Evolutionary conservation across 2,113 vertebrate genomes (phyloP).

Genomic region (Terrapene triunguis): DNA sequence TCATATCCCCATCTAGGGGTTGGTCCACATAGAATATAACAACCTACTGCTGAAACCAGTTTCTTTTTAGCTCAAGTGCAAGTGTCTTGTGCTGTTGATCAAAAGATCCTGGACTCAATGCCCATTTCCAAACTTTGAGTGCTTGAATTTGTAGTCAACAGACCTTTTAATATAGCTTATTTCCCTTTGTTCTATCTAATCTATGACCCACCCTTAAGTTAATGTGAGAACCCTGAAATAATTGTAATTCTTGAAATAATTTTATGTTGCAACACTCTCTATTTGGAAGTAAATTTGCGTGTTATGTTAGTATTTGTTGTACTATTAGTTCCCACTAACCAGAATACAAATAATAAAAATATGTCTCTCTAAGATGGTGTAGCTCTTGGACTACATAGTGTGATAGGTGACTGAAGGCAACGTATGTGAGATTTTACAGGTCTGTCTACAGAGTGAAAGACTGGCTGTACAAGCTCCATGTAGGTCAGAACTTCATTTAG

Average conservation of each 20-base stretch:
- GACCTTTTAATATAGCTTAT: not conserved
- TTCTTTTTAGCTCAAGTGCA: not conserved
- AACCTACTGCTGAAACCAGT: not conserved
- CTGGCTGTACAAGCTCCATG: not conserved
- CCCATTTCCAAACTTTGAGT: not conserved
- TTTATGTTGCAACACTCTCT: not conserved
- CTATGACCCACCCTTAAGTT: not conserved
- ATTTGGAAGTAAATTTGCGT: not conserved
- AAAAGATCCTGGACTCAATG: not conserved
- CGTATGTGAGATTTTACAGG: not conserved
- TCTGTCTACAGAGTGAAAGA: not conserved
- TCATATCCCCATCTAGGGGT: not conserved
- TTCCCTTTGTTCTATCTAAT: not conserved
- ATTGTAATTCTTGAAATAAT: not conserved
- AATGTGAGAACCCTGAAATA: not conserved
- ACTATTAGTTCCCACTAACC: not conserved
- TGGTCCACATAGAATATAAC: not conserved
- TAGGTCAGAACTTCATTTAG: not conserved
- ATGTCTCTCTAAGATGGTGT: not conserved
- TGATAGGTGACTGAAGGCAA: not conserved
- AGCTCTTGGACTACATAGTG: not conserved
- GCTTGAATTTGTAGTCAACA: not conserved
- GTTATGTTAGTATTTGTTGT: not conserved
- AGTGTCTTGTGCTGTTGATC: not conserved
- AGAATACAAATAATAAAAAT: too few species aligned